Percentiles rank a stretch among this genome's conserved stretches.
Conservation (phyloP, 2,888 invertebrate species). For the Tolmerus cingulatus region DNA sequence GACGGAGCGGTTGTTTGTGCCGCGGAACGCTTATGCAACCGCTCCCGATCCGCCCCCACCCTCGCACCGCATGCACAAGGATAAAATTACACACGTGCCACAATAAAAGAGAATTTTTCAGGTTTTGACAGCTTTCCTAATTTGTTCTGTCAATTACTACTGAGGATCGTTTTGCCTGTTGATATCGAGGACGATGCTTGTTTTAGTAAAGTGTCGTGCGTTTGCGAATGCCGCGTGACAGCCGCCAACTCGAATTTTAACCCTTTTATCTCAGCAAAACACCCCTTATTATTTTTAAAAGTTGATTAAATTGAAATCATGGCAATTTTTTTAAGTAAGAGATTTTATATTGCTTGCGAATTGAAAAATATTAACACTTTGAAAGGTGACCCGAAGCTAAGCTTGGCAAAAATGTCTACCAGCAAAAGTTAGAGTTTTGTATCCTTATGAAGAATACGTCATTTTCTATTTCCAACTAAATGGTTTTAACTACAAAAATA, state of each 20-base stretch:
- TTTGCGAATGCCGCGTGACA: neutral
- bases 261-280: neutral
- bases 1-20: neutral
- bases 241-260: neutral
- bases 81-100: conserved; percentile 48
- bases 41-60: neutral
- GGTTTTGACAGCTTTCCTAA: conserved; percentile 46
- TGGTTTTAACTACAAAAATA: too few species aligned
- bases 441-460: too few species aligned
- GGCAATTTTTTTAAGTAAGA: too few species aligned
- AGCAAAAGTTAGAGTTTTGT: too few species aligned
- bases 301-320: neutral
- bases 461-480: too few species aligned
- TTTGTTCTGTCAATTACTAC: conserved; percentile 43
- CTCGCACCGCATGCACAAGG: conserved; percentile 28
- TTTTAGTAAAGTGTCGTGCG: neutral
- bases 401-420: too few species aligned
- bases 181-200: neutral
- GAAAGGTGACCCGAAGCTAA: too few species aligned
- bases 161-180: conserved; percentile 27
- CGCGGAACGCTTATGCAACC: neutral
- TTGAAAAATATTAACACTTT: too few species aligned
- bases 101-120: conserved; percentile 11
- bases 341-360: too few species aligned
- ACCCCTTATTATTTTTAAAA: neutral